Percentiles rank a stretch among this genome's conserved stretches.
Evolutionary conservation across 64 coral and sea anemone species (phyloP).

Genomic region (Acropora tenuis): DNA sequence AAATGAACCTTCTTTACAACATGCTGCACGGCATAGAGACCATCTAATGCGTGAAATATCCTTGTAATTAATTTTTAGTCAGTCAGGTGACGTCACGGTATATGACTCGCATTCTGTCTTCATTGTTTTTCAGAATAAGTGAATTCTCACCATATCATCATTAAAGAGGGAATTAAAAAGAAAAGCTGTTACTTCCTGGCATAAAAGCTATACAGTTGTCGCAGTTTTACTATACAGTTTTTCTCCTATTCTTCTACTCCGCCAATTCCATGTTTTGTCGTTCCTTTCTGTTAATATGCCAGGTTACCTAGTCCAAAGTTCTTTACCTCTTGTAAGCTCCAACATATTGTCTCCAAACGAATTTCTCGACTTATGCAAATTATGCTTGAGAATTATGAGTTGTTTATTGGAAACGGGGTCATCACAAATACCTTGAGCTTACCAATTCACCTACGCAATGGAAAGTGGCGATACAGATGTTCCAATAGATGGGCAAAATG

Average conservation of each 20-base stretch:
- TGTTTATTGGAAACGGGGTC: slow-evolving; percentile 3
- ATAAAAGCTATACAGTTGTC: background rate
- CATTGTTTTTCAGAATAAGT: background rate
- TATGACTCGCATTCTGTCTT: background rate
- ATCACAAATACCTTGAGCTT: background rate
- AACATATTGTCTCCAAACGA: background rate
- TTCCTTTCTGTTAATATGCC: background rate
- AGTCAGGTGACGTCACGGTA: slow-evolving; percentile 28
- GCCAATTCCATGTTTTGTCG: background rate
- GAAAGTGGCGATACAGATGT: background rate
- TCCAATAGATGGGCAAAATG: background rate
- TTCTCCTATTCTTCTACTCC: background rate
- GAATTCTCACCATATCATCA: background rate
- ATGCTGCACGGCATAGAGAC: background rate
- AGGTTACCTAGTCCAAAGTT: slow-evolving; percentile 3
- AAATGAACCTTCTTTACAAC: background rate
- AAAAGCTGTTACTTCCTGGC: background rate
- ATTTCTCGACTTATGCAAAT: background rate
- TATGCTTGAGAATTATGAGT: background rate
- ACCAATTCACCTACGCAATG: background rate
- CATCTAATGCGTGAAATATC: background rate
- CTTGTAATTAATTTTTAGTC: background rate
- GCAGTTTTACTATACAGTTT: no score
- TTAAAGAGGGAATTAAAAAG: background rate
- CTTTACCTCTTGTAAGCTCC: background rate